phyloP scores from a whole-genome alignment of 2,113 vertebrate genomes.

The Lampris incognitus region DNA sequence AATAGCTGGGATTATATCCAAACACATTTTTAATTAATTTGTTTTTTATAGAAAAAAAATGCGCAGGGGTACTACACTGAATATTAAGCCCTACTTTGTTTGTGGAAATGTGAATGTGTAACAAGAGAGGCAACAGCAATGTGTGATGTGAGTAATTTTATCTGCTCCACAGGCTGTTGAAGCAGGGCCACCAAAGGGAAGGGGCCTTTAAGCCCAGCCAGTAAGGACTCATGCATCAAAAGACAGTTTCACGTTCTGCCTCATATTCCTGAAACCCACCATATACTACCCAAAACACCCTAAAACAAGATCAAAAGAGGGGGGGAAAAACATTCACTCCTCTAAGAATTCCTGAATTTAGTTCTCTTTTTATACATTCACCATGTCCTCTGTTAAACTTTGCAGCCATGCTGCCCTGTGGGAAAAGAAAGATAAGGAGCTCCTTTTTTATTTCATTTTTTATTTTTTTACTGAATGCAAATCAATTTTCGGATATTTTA shows the following conservation, averaged over 20 bases:
- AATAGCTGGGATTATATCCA: too few species aligned
- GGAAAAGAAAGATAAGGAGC: conserved; percentile 35
- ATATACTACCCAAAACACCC: background rate
- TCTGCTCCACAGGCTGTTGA: background rate
- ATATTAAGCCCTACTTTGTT: too few species aligned
- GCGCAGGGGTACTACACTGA: too few species aligned
- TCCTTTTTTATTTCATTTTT: background rate
- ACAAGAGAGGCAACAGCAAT: conserved; percentile 16
- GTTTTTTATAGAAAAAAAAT: too few species aligned
- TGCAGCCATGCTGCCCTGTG: conserved; percentile 10
- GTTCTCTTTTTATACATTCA: background rate
- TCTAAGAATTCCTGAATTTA: background rate
- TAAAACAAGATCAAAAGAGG: conserved; percentile 10
- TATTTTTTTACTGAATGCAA: conserved; percentile 50
- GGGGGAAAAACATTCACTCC: background rate
- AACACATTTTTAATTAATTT: too few species aligned
- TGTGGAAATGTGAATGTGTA: conserved; percentile 5
- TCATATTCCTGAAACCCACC: too few species aligned
- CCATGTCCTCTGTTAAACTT: conserved; percentile 25
- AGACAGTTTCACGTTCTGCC: background rate
- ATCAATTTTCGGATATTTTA: conserved; percentile 56
- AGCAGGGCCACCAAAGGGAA: background rate
- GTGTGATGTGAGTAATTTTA: background rate
- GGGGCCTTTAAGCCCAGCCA: background rate
- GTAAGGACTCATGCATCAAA: conserved; percentile 16